Evolutionary conservation across 2,797 vertebrate species (phyloP).

Genomic region (Halcyon leucocephala): DNA sequence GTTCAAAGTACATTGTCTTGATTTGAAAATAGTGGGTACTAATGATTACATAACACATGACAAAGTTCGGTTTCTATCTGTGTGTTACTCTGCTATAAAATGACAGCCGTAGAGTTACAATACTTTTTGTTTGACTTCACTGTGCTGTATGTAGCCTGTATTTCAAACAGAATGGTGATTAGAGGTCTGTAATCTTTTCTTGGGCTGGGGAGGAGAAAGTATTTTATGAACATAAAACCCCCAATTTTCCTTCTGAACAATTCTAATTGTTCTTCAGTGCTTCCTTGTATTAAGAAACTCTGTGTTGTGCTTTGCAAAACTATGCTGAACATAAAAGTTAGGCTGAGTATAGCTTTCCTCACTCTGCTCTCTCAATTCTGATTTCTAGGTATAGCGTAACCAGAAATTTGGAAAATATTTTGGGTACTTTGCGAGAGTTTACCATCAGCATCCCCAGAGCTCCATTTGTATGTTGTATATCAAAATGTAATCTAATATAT

Average conservation of each 20-base stretch:
- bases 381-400: not conserved
- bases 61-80: not conserved
- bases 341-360: not conserved
- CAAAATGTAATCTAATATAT: not conserved
- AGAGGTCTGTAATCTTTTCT: not conserved
- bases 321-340: not conserved
- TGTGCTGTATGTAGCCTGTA: not conserved
- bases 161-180: not conserved
- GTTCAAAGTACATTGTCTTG: not conserved
- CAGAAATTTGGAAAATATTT: not conserved
- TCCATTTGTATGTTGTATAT: not conserved
- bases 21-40: not conserved
- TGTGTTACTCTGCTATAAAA: not conserved
- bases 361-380: not conserved
- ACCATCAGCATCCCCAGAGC: not conserved
- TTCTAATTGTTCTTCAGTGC: not conserved
- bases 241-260: not conserved
- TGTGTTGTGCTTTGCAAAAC: not conserved
- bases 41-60: not conserved
- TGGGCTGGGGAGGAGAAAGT: accelerated
- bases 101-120: not conserved
- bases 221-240: not conserved
- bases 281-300: not conserved
- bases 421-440: not conserved
- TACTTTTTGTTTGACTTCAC: not conserved